phyloP scores from a whole-genome alignment of 2,113 vertebrate genomes.

The Chroicocephalus ridibundus region DNA sequence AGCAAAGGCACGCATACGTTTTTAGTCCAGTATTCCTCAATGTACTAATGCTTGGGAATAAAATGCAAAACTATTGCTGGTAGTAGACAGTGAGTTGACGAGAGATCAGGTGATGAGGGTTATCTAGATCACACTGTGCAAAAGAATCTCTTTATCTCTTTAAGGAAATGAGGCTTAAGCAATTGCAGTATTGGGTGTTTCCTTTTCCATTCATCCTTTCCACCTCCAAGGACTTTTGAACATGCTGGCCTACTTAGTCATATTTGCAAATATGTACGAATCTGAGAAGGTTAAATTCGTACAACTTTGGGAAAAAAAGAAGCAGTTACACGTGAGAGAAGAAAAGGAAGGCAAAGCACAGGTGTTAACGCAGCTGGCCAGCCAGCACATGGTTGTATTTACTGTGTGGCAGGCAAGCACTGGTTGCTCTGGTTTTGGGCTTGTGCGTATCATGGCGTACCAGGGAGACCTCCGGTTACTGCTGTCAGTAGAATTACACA shows the following conservation, averaged over 20 bases:
- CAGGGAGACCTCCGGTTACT: not conserved
- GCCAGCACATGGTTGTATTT: not conserved
- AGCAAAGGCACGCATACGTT: rapidly evolving
- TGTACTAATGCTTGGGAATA: not conserved
- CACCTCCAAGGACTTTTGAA: not conserved
- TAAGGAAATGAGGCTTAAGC: slow-evolving; percentile 7
- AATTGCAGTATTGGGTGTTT: not conserved
- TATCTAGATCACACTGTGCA: not conserved
- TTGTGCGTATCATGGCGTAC: not conserved
- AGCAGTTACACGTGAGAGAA: not conserved
- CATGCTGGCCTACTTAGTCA: not conserved
- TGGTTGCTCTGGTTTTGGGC: not conserved
- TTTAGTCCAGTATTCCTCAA: not conserved
- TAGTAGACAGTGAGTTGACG: not conserved
- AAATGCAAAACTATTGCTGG: not conserved
- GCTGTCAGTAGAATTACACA: not conserved
- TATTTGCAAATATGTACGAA: not conserved
- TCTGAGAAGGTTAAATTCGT: not conserved
- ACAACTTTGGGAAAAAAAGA: not conserved
- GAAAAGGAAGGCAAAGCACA: not conserved
- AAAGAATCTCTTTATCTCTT: slow-evolving; percentile 11
- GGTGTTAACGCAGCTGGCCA: not conserved
- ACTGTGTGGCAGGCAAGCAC: not conserved
- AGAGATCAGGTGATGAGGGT: not conserved
- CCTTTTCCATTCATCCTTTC: not conserved